Percentiles rank a stretch among this genome's conserved stretches.
These are phyloP conservation scores for Cheiracanthium punctorium DNA, from an alignment of 2,888 invertebrate genomes.

Conservation along the genomic window DNA sequence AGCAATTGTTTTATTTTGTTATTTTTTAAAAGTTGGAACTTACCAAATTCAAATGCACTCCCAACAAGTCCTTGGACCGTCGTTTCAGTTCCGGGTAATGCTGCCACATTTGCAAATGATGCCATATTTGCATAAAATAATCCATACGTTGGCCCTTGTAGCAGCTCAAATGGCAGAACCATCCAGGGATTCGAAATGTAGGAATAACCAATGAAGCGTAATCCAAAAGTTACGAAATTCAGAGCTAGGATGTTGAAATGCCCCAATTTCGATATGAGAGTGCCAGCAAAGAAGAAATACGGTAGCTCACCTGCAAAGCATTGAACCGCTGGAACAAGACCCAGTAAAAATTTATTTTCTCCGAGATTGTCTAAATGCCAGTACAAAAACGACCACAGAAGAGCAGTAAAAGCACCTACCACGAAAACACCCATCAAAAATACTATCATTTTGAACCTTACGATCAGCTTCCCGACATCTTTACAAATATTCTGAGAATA, in stretches of 20 bases:
- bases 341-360: constrained; percentile 63
- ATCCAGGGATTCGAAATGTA: constrained; percentile 87
- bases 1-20: too few relatives aligned
- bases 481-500: constrained; percentile 58
- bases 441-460: constrained; percentile 40
- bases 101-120: constrained; percentile 60
- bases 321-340: constrained; percentile 70
- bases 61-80: constrained; percentile 92
- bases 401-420: constrained; percentile 71
- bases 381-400: constrained; percentile 72
- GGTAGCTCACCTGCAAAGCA: constrained; percentile 72
- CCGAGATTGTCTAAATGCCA: constrained; percentile 68
- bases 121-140: constrained; percentile 82
- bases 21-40: too few relatives aligned
- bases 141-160: constrained; percentile 92
- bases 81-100: constrained; percentile 77
- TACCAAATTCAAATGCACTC: constrained; percentile 88
- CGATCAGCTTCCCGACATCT: constrained; percentile 51
- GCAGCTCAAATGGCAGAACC: constrained; percentile 88
- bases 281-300: constrained; percentile 78
- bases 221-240: constrained; percentile 86
- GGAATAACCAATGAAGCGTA: constrained; percentile 89
- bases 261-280: constrained; percentile 86
- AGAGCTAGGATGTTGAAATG: constrained; percentile 89
- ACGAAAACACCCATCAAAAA: constrained; percentile 65